phyloP scores from a whole-genome alignment of 2,888 invertebrate species.

The Drosophila barbarae region DNA sequence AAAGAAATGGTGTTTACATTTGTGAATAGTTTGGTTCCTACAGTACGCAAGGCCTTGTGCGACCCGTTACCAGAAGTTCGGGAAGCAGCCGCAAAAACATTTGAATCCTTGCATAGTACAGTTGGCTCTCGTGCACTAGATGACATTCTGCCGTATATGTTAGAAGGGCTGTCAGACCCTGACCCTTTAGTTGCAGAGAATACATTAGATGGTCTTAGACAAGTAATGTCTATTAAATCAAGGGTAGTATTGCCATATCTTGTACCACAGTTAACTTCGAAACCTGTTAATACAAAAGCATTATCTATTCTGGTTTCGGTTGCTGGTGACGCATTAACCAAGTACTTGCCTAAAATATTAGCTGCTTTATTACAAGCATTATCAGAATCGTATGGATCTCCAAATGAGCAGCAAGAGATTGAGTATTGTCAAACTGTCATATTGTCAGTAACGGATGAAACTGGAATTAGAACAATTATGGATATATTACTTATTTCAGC shows the following conservation, averaged over 20 bases:
- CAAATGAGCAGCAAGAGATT: conserved; percentile 86
- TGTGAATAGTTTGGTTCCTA: conserved; percentile 93
- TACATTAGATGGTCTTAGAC: conserved; percentile 95
- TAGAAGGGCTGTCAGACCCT: conserved; percentile 87
- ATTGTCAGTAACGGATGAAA: conserved; percentile 92
- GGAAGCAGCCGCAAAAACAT: conserved; percentile 96
- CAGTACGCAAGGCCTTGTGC: conserved; percentile 95
- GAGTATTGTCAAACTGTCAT: conserved; percentile 96
- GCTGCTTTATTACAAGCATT: conserved; percentile 92
- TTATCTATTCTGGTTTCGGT: conserved; percentile 96
- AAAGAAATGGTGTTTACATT: conserved; percentile 95
- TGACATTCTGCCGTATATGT: conserved; percentile 96
- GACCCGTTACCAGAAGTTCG: conserved; percentile 96
- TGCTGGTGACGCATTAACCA: conserved; percentile 94
- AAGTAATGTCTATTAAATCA: conserved; percentile 98
- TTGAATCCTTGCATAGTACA: conserved; percentile 96
- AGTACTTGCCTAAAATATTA: conserved; percentile 94
- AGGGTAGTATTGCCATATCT: conserved; percentile 97
- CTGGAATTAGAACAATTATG: conserved; percentile 92
- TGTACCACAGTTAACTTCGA: conserved; percentile 94
- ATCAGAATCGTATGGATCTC: conserved; percentile 84
- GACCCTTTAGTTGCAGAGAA: conserved; percentile 91
- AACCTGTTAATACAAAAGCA: conserved; percentile 95
- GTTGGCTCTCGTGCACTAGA: conserved; percentile 96
- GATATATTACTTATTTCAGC: conserved; percentile 91